Evolutionary conservation across 2,888 invertebrate genomes (phyloP).

Genomic region (Agrotis ipsilon): DNA sequence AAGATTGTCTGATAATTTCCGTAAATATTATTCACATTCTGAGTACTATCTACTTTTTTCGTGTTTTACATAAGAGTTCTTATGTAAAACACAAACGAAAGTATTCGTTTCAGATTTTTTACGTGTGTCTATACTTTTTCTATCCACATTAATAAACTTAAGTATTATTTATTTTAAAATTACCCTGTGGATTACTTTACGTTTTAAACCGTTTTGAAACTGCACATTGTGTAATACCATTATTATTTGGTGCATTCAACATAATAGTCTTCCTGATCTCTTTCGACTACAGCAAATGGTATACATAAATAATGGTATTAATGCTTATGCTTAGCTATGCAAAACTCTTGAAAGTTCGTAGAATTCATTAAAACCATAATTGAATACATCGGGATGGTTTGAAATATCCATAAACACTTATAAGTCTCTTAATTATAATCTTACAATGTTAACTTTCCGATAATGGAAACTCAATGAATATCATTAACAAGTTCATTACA

Average conservation of each 20-base stretch:
- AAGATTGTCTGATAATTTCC: not conserved
- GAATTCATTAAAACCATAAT: not conserved
- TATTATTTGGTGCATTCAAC: too few relatives aligned
- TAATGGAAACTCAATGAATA: not conserved
- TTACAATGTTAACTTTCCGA: not conserved
- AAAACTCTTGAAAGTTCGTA: not conserved
- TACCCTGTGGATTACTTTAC: too few relatives aligned
- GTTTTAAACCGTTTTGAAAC: not conserved
- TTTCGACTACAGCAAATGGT: too few relatives aligned
- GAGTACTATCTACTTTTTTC: not conserved
- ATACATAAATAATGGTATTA: not conserved
- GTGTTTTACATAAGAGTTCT: not conserved
- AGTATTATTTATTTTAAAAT: not conserved
- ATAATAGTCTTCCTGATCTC: too few relatives aligned
- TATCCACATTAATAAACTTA: not conserved
- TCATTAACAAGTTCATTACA: not conserved
- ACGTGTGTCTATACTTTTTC: too few relatives aligned
- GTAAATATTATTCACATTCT: too few relatives aligned
- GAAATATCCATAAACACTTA: not conserved
- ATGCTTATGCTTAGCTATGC: too few relatives aligned
- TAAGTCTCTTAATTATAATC: not conserved
- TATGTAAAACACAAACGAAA: not conserved
- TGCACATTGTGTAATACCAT: too few relatives aligned
- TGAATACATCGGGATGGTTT: not conserved
- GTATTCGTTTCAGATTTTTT: too few relatives aligned